Evolutionary conservation across 2,797 vertebrate species (phyloP), one percentile per base, ranked within the genome.

Genomic region (Hemibagrus guttatus): DNA sequence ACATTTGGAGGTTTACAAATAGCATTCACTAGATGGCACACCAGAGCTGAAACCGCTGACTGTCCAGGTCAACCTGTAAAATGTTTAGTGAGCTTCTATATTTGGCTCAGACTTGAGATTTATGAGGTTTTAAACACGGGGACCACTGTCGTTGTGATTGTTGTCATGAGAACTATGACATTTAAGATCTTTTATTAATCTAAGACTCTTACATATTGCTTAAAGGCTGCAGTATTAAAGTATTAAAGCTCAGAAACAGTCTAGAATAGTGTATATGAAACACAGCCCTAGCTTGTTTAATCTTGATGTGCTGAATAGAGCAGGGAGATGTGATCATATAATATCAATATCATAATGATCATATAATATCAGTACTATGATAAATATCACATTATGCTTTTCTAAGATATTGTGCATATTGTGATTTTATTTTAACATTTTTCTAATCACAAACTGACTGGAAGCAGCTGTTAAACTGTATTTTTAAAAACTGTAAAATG

Each of bases 21-120:
- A 64, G 26, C 35, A 64, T 46, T 42, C 61, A 81, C 59, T 81
- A 81, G 61, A 49, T 81, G 80, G 80, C 39, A 35, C 39, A 28
- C 12, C 26, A 49, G 80, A 28, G 26, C 61, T 12, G 49, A 81
- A 61, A 61, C 56, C 21, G 11, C 17, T 5, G 49, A 26, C 78
- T 14, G 31, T 28, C 35, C 13, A 81, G 28, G 9, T 12, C 26
- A 81, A 52, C 16, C 14, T 66, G 61, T 66, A 46, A 28, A 49
- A 28, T 49, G 59, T 78, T 78, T 8, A 79, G 28, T 26, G 31
- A 23, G 21, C 63, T 39, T 79, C 31, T 2, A 39, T 79, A 26
- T 79, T 79, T 81, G 76, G 39, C 21, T 59, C 35, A 61, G 0
- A 6, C 13, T 21, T 12, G 12, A 78, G 17, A 31, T 56, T 56